These are phyloP conservation scores for Stichodactyla mertensii DNA, from an alignment of 64 coral and sea anemone species.

Conservation along the genomic window DNA sequence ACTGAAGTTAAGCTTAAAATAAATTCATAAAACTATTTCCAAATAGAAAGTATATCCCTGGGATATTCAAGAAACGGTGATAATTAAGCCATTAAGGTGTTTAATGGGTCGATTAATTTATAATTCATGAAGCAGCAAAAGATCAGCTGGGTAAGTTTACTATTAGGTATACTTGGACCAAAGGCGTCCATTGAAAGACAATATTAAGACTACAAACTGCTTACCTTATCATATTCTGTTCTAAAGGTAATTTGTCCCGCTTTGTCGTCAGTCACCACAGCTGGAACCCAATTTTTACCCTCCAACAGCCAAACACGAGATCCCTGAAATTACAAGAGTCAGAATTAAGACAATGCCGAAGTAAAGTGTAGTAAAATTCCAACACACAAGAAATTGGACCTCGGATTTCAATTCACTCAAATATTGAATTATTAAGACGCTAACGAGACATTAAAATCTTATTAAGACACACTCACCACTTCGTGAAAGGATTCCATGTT, in stretches of 20 bases:
- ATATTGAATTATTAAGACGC: background rate
- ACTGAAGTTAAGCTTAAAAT: background rate
- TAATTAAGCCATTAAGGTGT: too few species aligned
- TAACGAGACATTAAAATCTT: slow-evolving; percentile 18
- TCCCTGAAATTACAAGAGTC: slow-evolving; percentile 43
- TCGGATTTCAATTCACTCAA: background rate
- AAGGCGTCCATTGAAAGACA: background rate
- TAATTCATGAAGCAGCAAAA: background rate
- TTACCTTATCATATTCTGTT: slow-evolving; percentile 85
- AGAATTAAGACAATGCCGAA: background rate
- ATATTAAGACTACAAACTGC: slow-evolving; percentile 22
- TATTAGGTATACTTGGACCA: background rate
- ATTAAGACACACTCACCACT: slow-evolving; percentile 44
- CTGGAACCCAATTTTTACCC: slow-evolving; percentile 88
- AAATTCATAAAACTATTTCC: background rate
- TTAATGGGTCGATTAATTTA: background rate
- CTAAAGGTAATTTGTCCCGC: slow-evolving; percentile 68
- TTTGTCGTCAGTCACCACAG: slow-evolving; percentile 63
- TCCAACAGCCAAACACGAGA: slow-evolving; percentile 87
- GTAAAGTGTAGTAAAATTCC: slow-evolving; percentile 39
- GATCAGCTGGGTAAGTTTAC: background rate
- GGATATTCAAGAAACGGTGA: background rate
- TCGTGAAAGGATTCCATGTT: slow-evolving; percentile 90
- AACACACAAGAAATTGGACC: slow-evolving; percentile 37
- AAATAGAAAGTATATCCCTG: background rate